phyloP scores from a whole-genome alignment of 2,888 invertebrate genomes.

The Tricholauxania praeusta region DNA sequence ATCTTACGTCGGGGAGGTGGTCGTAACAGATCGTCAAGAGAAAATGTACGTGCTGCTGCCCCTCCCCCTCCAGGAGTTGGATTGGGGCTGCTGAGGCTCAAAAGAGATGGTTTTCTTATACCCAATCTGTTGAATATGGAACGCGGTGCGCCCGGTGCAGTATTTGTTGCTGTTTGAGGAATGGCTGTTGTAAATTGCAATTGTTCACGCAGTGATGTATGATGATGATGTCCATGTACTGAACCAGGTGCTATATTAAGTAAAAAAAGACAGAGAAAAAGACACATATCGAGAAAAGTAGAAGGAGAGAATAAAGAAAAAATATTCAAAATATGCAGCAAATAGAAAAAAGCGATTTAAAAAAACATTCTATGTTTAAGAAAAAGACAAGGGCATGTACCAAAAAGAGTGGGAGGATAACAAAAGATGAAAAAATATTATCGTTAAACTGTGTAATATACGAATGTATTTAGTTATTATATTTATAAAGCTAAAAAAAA shows the following conservation, averaged over 20 bases:
- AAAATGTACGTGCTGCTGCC: constrained; percentile 84
- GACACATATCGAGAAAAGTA: constrained; percentile 15
- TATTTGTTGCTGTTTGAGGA: constrained; percentile 68
- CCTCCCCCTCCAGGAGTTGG: constrained; percentile 67
- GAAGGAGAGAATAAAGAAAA: constrained; percentile 32
- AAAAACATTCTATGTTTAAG: too few relatives aligned
- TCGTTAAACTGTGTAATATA: too few relatives aligned
- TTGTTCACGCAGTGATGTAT: constrained; percentile 74
- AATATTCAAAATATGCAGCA: constrained; percentile 19
- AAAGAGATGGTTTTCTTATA: constrained; percentile 89
- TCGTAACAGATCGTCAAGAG: constrained; percentile 89
- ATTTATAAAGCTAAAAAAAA: too few relatives aligned
- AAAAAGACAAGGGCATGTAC: too few relatives aligned
- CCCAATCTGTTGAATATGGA: constrained; percentile 86
- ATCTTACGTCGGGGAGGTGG: constrained; percentile 85
- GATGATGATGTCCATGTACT: constrained; percentile 66
- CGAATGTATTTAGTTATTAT: too few relatives aligned
- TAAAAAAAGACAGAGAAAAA: constrained; percentile 34
- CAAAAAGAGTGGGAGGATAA: too few relatives aligned
- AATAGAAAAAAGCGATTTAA: too few relatives aligned
- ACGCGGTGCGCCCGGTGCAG: constrained; percentile 72
- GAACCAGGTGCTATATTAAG: constrained; percentile 57
- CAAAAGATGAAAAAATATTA: too few relatives aligned
- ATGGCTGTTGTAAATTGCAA: constrained; percentile 70
- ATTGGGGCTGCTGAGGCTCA: constrained; percentile 80